phyloP scores from a whole-genome alignment of 2,113 vertebrate species.

The Sinocyclocheilus grahami region DNA sequence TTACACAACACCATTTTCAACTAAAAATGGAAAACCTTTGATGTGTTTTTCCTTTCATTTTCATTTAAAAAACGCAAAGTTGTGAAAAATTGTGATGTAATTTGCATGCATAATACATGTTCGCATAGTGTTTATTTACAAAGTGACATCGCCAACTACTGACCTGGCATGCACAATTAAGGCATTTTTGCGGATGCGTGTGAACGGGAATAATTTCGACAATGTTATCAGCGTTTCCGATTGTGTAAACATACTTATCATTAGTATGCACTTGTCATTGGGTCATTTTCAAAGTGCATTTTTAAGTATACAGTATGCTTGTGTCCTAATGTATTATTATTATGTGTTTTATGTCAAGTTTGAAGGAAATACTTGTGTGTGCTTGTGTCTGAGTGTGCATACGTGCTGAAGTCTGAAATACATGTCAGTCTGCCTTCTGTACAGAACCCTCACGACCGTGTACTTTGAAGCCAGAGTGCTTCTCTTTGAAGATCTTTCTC shows the following conservation, averaged over 20 bases:
- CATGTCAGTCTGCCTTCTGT: not conserved
- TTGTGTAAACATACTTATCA: too few species aligned
- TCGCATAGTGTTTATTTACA: too few species aligned
- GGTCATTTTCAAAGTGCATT: not conserved
- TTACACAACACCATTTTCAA: not conserved
- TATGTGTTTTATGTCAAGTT: not conserved
- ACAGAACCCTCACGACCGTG: not conserved
- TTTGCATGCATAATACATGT: too few species aligned
- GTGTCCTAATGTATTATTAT: not conserved
- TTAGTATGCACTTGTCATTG: not conserved
- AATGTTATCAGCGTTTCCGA: too few species aligned
- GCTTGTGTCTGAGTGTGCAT: not conserved
- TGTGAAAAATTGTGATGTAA: too few species aligned
- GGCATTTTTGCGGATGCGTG: too few species aligned
- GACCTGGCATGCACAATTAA: too few species aligned
- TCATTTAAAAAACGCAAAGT: not conserved
- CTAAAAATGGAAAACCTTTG: too few species aligned
- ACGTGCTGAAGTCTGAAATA: not conserved
- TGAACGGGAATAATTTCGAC: too few species aligned
- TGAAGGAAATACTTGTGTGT: not conserved
- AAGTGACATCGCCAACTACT: too few species aligned
- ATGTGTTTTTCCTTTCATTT: too few species aligned
- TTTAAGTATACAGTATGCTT: not conserved
- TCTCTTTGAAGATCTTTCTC: slow-evolving; percentile 33
- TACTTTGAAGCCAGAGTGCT: slow-evolving; percentile 26